Evolutionary conservation across 2,113 vertebrate genomes (phyloP).

Genomic region (Macquaria ambigua): DNA sequence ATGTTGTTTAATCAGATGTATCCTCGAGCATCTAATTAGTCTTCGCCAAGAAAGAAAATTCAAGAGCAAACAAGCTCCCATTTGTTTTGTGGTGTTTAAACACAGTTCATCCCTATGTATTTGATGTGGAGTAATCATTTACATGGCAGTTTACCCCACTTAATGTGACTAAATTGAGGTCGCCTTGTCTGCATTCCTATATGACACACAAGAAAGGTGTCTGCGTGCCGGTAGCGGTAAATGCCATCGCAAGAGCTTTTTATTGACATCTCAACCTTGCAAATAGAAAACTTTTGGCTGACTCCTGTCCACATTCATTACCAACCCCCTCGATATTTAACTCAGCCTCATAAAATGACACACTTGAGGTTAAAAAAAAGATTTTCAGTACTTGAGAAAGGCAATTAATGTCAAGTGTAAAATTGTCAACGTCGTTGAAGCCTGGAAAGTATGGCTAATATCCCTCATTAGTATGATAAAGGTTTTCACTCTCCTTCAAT

Average conservation of each 20-base stretch:
- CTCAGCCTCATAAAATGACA: slow-evolving; percentile 70
- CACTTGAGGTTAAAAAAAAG: slow-evolving; percentile 72
- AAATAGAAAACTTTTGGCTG: slow-evolving; percentile 73
- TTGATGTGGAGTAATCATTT: slow-evolving; percentile 49
- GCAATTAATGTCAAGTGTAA: slow-evolving; percentile 85
- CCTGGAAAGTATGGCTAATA: slow-evolving; percentile 77
- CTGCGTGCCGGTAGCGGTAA: slow-evolving; percentile 13
- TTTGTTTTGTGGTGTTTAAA: slow-evolving; percentile 67
- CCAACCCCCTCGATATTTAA: slow-evolving; percentile 70
- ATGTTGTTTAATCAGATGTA: slow-evolving; percentile 80
- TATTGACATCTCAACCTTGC: slow-evolving; percentile 69
- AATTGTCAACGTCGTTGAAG: slow-evolving; percentile 78
- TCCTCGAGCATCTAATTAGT: slow-evolving; percentile 80
- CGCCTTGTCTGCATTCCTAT: slow-evolving; percentile 23
- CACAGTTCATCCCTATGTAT: slow-evolving; percentile 44
- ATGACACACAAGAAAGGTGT: background rate
- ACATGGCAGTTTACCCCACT: slow-evolving; percentile 22
- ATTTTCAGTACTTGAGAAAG: slow-evolving; percentile 74
- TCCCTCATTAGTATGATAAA: slow-evolving; percentile 80
- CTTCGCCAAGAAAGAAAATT: slow-evolving; percentile 51
- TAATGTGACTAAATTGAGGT: slow-evolving; percentile 44
- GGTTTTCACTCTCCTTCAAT: slow-evolving; percentile 72
- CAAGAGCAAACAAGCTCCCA: slow-evolving; percentile 65
- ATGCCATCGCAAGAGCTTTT: slow-evolving; percentile 49
- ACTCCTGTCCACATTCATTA: slow-evolving; percentile 73